A percentile compares a stretch with the other conserved stretches of the same genome.
These are phyloP conservation scores for Temnothorax rugatulus DNA, from an alignment of 2,888 invertebrate species.

Conservation along the genomic window DNA sequence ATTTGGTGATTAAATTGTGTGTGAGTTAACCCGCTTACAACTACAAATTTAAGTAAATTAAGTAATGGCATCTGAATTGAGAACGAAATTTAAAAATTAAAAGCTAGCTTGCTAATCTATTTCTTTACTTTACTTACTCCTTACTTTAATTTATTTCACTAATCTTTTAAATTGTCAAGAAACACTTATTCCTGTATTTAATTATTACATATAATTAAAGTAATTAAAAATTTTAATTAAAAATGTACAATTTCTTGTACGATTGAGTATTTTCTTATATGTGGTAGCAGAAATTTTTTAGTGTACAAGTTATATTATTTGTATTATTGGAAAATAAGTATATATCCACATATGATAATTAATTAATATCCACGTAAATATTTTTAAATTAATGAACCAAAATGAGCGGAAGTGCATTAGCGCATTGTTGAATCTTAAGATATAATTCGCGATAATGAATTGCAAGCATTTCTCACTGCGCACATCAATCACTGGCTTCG, in stretches of 20 bases:
- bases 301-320: not conserved
- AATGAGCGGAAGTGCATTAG: not conserved
- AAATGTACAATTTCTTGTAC: not conserved
- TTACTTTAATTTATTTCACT: slow-evolving; percentile 1
- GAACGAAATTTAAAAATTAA: not conserved
- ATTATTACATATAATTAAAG: not conserved
- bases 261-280: not conserved
- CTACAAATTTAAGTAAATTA: slow-evolving; percentile 1
- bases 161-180: not conserved
- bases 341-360: not conserved
- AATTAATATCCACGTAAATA: not conserved
- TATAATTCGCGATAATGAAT: slow-evolving; percentile 22
- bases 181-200: not conserved
- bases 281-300: not conserved
- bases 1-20: slow-evolving; percentile 5
- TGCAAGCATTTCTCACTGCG: slow-evolving; percentile 25
- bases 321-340: not conserved
- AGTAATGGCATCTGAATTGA: not conserved
- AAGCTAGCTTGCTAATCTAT: not conserved
- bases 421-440: not conserved
- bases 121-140: not conserved
- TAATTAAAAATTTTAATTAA: not conserved
- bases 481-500: slow-evolving; percentile 14
- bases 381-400: slow-evolving; percentile 7
- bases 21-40: not conserved